Evolutionary conservation across 2,113 vertebrate genomes (phyloP).

Genomic region (Petromus typicus): DNA sequence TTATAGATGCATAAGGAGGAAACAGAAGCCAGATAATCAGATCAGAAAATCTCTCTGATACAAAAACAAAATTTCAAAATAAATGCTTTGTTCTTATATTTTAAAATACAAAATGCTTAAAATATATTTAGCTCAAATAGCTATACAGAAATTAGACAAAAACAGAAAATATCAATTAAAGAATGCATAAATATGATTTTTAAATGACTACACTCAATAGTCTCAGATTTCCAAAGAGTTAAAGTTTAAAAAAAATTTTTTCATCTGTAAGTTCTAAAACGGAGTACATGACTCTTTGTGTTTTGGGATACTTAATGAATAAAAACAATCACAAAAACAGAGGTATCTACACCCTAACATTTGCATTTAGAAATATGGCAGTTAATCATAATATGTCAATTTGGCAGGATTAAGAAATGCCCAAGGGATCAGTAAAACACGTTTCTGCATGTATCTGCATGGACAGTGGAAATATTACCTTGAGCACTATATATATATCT

Average conservation of each 20-base stretch:
- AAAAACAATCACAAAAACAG: background rate
- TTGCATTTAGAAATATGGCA: background rate
- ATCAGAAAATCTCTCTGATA: background rate
- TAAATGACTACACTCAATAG: slow-evolving; percentile 15
- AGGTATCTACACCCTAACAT: background rate
- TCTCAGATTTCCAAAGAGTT: background rate
- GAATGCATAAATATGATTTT: background rate
- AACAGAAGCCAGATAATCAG: background rate
- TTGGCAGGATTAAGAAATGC: background rate
- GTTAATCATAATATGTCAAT: background rate
- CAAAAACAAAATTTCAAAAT: background rate
- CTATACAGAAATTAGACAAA: background rate
- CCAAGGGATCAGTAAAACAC: background rate
- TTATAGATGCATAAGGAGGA: background rate
- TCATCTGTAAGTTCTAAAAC: background rate
- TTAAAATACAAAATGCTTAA: background rate
- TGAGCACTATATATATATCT: background rate
- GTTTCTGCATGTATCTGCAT: background rate
- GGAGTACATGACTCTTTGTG: background rate
- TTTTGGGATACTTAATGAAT: background rate
- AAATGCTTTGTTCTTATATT: background rate
- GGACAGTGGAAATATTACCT: background rate
- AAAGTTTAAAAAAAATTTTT: slow-evolving; percentile 33
- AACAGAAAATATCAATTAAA: background rate
- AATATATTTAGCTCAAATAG: slow-evolving; percentile 23